A percentile compares a stretch with the other conserved stretches of the same genome.
These are phyloP conservation scores for Strigamia maritima DNA, from an alignment of 2,888 invertebrate genomes.

Conservation along the genomic window DNA sequence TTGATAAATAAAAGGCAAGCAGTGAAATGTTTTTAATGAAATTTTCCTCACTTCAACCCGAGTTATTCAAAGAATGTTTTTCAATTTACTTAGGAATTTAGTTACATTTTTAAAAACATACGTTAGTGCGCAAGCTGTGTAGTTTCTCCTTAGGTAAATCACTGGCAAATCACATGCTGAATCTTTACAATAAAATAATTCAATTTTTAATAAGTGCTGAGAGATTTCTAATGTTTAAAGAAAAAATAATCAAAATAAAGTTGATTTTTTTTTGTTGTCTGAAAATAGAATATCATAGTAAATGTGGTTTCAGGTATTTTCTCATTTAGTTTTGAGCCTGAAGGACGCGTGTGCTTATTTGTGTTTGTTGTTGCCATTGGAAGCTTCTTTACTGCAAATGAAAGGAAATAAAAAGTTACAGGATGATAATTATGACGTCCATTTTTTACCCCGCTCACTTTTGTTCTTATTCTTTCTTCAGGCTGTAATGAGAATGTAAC, in stretches of 20 bases:
- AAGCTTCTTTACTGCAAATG: constrained; percentile 27
- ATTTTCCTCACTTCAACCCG: constrained; percentile 2
- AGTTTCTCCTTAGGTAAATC: background rate
- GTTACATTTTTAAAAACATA: background rate
- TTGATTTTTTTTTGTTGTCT: background rate
- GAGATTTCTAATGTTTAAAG: background rate
- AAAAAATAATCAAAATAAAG: background rate
- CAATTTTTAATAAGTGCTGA: background rate
- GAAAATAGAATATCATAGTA: constrained; percentile 11
- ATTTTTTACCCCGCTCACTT: constrained; percentile 1
- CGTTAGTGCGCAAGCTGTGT: background rate
- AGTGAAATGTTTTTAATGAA: constrained; percentile 14
- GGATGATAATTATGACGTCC: constrained; percentile 27
- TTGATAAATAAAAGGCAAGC: background rate
- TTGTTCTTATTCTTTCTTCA: background rate
- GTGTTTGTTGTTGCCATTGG: constrained; percentile 15
- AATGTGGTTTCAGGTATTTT: background rate
- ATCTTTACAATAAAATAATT: background rate
- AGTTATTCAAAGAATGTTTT: constrained; percentile 20
- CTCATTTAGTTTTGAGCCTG: background rate
- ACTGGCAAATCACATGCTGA: background rate
- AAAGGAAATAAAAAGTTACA: constrained; percentile 26
- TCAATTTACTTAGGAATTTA: constrained; percentile 18
- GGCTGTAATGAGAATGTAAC: constrained; percentile 24
- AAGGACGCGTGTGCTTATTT: background rate